phyloP scores from a whole-genome alignment of 1,140 invertebrate species.

The Agrypnia vestita region DNA sequence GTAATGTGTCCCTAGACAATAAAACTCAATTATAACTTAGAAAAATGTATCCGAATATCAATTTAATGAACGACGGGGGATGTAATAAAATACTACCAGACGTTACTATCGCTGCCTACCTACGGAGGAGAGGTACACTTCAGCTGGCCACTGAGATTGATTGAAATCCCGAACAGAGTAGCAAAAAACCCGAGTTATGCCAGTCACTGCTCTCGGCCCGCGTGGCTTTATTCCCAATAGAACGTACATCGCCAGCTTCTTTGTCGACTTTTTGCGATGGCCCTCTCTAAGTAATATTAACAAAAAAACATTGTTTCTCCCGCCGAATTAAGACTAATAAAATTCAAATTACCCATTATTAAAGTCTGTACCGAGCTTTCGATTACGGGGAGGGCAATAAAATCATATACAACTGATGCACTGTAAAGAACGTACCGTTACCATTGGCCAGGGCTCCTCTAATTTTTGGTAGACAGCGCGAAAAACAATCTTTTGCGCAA shows the following conservation, averaged over 20 bases:
- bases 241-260: slow-evolving; percentile 37
- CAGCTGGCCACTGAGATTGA: slow-evolving; percentile 40
- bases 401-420: too few species aligned
- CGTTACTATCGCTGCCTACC: slow-evolving; percentile 31
- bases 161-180: slow-evolving; percentile 50
- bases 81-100: slow-evolving; percentile 32
- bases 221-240: slow-evolving; percentile 7
- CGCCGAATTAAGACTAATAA: slow-evolving; percentile 42
- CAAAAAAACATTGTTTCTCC: slow-evolving; percentile 39
- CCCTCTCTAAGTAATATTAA: slow-evolving; percentile 16
- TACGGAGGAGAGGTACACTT: slow-evolving; percentile 33
- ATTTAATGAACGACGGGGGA: slow-evolving; percentile 41
- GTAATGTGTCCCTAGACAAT: slow-evolving; percentile 21
- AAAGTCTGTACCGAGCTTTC: not conserved
- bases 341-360: slow-evolving; percentile 32
- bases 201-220: slow-evolving; percentile 41
- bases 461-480: too few species aligned
- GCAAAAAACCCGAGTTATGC: slow-evolving; percentile 50
- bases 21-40: slow-evolving; percentile 31
- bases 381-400: too few species aligned
- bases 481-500: too few species aligned
- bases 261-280: slow-evolving; percentile 39
- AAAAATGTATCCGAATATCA: slow-evolving; percentile 31
- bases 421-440: too few species aligned
- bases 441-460: too few species aligned